A percentile compares a stretch with the other conserved stretches of the same genome.
Evolutionary conservation across 2,113 vertebrate genomes (phyloP).

Genomic region (Grus americana): DNA sequence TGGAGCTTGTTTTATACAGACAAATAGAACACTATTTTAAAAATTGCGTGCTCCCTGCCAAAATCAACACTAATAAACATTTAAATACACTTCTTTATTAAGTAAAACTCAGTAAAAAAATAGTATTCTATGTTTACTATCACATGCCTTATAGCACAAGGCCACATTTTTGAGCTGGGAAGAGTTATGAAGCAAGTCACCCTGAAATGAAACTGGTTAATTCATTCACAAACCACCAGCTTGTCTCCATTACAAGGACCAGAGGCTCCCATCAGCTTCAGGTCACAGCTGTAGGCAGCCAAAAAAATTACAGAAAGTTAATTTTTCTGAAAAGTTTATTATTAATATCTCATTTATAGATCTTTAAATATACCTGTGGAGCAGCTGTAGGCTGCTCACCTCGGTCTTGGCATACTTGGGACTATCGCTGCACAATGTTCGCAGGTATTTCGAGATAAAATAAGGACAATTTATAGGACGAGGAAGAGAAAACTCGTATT

Average conservation of each 20-base stretch:
- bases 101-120: background rate
- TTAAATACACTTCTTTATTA: background rate
- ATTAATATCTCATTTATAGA: background rate
- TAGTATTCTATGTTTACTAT: background rate
- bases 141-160: background rate
- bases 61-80: background rate
- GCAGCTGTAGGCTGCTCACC: background rate
- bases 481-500: background rate
- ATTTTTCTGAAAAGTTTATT: background rate
- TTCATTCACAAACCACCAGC: background rate
- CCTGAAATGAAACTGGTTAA: background rate
- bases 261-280: background rate
- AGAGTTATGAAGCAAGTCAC: background rate
- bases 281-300: rapidly evolving
- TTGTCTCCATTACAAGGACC: background rate
- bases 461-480: background rate
- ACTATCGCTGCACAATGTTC: background rate
- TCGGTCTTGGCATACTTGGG: background rate
- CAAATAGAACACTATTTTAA: background rate
- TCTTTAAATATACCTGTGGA: background rate
- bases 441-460: background rate
- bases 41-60: background rate
- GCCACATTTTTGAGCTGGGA: background rate
- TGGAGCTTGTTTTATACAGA: background rate
- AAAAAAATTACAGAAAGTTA: background rate